These are phyloP conservation scores for Brachyalestes nurse DNA, from an alignment of 2,797 vertebrate species.

Conservation along the genomic window DNA sequence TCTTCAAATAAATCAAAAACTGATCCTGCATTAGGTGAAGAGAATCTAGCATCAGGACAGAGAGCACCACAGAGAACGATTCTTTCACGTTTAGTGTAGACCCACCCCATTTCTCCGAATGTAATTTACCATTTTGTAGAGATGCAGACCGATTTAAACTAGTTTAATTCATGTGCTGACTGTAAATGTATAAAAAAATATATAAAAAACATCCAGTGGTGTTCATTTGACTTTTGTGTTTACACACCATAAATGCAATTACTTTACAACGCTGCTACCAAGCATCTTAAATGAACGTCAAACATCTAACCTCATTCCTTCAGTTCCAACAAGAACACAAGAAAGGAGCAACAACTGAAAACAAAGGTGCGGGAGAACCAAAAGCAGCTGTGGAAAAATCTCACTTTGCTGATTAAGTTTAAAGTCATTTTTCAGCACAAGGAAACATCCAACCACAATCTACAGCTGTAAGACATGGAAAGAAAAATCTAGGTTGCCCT, in stretches of 20 bases:
- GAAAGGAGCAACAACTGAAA: not conserved
- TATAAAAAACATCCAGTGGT: slow-evolving; percentile 25
- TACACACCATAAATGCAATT: slow-evolving; percentile 25
- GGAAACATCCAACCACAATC: not conserved
- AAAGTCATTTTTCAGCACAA: not conserved
- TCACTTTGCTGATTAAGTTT: slow-evolving; percentile 18
- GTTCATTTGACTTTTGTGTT: not conserved
- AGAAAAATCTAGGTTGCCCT: not conserved
- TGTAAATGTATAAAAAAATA: slow-evolving; percentile 19
- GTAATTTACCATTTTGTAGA: slow-evolving; percentile 17
- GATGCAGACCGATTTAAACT: not conserved
- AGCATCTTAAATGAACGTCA: slow-evolving; percentile 13
- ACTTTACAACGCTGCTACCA: slow-evolving; percentile 4
- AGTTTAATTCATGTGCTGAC: not conserved
- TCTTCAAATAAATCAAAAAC: not conserved
- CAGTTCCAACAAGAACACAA: not conserved
- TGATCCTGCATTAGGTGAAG: not conserved
- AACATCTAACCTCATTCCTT: not conserved
- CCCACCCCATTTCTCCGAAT: slow-evolving; percentile 9
- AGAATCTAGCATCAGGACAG: not conserved
- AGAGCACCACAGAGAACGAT: slow-evolving; percentile 2
- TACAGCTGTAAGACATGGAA: not conserved
- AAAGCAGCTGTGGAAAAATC: slow-evolving; percentile 3
- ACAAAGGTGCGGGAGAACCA: not conserved
- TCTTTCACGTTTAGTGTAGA: not conserved